phyloP scores from a whole-genome alignment of 2,113 vertebrate species.

The Uria aalge region DNA sequence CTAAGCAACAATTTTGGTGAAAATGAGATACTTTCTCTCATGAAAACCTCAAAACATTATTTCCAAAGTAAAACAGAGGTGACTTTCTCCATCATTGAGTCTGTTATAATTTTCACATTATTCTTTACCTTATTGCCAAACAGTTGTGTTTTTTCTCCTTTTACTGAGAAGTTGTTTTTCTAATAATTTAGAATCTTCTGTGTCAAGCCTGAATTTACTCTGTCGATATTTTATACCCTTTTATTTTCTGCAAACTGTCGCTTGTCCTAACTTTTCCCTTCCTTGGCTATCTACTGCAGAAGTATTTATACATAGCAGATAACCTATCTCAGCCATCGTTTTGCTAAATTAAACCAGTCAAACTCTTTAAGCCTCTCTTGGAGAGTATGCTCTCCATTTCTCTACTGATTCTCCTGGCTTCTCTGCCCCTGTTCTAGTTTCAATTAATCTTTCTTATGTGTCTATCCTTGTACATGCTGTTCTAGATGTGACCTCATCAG shows the following conservation, averaged over 20 bases:
- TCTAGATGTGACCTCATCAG: not conserved
- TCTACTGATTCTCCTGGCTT: not conserved
- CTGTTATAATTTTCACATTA: not conserved
- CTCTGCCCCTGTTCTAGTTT: not conserved
- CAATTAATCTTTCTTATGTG: not conserved
- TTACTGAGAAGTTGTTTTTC: not conserved
- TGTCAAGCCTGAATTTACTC: not conserved
- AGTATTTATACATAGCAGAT: not conserved
- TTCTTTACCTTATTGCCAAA: not conserved
- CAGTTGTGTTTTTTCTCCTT: not conserved
- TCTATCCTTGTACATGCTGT: not conserved
- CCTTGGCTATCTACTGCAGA: not conserved
- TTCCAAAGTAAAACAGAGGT: not conserved
- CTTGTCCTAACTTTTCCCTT: not conserved
- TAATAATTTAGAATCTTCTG: not conserved
- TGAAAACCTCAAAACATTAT: not conserved
- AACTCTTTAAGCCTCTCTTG: not conserved
- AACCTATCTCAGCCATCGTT: not conserved
- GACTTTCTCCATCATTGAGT: not conserved
- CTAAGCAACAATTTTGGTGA: not conserved
- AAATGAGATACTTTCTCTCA: not conserved
- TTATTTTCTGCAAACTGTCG: not conserved
- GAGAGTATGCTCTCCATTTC: not conserved
- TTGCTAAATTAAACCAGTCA: not conserved
- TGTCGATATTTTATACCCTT: not conserved